A percentile compares a stretch with the other conserved stretches of the same genome.
Conservation (phyloP, 2,797 vertebrate genomes). For the Channallabes apus region DNA sequence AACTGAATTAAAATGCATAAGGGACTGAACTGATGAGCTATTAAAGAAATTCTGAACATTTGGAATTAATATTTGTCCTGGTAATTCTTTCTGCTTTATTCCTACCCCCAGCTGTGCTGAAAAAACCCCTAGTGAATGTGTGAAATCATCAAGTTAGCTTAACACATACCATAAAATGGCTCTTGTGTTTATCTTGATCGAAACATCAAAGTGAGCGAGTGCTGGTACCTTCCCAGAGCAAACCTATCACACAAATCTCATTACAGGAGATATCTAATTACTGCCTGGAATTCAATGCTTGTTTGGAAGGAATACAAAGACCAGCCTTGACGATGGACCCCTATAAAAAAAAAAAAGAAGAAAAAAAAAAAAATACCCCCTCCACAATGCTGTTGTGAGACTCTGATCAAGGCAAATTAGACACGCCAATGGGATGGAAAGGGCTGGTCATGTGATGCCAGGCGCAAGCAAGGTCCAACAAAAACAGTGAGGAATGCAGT, state of each 20-base stretch:
- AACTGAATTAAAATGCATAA: constrained; percentile 27
- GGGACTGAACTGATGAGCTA: constrained; percentile 17
- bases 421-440: constrained; percentile 40
- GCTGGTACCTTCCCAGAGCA: constrained; percentile 63
- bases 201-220: constrained; percentile 68
- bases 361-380: constrained; percentile 8
- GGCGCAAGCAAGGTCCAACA: constrained; percentile 34
- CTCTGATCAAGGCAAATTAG: constrained; percentile 51
- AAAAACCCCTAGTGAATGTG: constrained; percentile 68
- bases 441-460: constrained; percentile 36
- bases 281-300: constrained; percentile 58
- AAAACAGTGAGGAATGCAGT: constrained; percentile 46
- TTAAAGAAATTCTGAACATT: constrained; percentile 42
- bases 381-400: constrained; percentile 34
- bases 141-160: constrained; percentile 72
- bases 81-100: constrained; percentile 67
- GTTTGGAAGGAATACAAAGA: constrained; percentile 66
- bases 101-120: constrained; percentile 69
- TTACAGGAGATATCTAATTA: constrained; percentile 69
- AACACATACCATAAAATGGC: constrained; percentile 65
- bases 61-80: constrained; percentile 45
- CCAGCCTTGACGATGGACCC: constrained; percentile 38
- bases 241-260: constrained; percentile 68
- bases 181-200: constrained; percentile 68
- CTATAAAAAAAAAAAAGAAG: constrained; percentile 27